Percentiles rank a stretch among this genome's conserved stretches.
Conservation (phyloP, 2,797 vertebrate genomes). For the Margarornis squamiger region DNA sequence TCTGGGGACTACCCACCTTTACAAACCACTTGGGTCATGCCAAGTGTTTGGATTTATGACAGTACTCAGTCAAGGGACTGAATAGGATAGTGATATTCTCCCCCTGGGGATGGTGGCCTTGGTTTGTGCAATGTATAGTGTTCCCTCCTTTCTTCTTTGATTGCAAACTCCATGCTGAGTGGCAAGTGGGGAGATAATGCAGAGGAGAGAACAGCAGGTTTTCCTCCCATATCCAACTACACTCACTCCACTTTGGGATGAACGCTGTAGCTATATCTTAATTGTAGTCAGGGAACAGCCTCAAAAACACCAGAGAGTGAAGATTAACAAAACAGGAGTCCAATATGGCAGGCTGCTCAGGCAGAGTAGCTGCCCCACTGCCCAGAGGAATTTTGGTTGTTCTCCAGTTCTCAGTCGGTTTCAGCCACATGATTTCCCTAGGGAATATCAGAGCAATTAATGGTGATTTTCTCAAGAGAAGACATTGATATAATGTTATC, state of each 20-base stretch:
- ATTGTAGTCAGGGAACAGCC: neutral
- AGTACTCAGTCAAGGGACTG: neutral
- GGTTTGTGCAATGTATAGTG: neutral
- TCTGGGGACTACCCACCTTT: accelerated
- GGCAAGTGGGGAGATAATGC: neutral
- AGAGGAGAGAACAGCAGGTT: neutral
- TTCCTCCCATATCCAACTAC: neutral
- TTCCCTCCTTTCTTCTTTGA: neutral
- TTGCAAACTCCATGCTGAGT: neutral
- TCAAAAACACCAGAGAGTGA: neutral
- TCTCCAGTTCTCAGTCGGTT: neutral
- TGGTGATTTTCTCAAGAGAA: neutral
- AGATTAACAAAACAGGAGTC: neutral
- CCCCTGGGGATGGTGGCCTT: neutral
- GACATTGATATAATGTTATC: neutral
- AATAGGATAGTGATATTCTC: neutral
- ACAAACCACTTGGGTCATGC: neutral
- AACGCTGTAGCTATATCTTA: neutral
- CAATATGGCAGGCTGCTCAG: neutral
- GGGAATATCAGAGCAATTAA: neutral
- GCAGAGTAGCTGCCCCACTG: neutral
- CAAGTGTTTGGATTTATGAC: neutral
- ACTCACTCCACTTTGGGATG: neutral
- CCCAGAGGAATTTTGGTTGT: neutral
- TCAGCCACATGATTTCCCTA: neutral